These are phyloP conservation scores for Echeneis naucrates DNA, from an alignment of 2,797 vertebrate species.

Conservation along the genomic window DNA sequence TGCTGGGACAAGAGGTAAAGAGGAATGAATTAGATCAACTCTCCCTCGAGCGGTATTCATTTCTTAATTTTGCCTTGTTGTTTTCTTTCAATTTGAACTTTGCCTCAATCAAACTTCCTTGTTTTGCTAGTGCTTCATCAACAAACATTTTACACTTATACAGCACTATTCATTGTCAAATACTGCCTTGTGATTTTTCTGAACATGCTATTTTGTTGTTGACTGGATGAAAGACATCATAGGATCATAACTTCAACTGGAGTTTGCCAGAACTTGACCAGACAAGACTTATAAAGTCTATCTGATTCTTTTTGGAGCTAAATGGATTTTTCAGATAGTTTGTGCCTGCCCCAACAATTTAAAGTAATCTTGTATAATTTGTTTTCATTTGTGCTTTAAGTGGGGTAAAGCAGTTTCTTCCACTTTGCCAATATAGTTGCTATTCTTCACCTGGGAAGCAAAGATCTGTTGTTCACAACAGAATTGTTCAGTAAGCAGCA, in stretches of 20 bases:
- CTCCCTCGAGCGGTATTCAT: not conserved
- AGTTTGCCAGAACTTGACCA: conserved; percentile 24
- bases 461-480: not conserved
- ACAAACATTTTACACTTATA: conserved; percentile 28
- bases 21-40: conserved; percentile 16
- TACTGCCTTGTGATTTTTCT: conserved; percentile 13
- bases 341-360: conserved; percentile 54
- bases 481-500: not conserved
- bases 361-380: conserved; percentile 58
- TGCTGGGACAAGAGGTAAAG: conserved; percentile 94
- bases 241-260: conserved; percentile 53
- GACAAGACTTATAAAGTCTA: conserved; percentile 23
- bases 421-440: not conserved
- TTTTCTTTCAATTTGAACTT: not conserved
- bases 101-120: conserved; percentile 1
- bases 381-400: conserved; percentile 58
- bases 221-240: conserved; percentile 29
- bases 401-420: conserved; percentile 31
- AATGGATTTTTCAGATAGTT: conserved; percentile 25
- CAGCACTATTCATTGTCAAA: conserved; percentile 23
- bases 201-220: conserved; percentile 15
- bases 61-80: conserved; percentile 11
- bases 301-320: conserved; percentile 27
- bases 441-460: not conserved
- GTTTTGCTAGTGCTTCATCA: conserved; percentile 15